A percentile compares a stretch with the other conserved stretches of the same genome.
These are phyloP conservation scores for Cryptus armator DNA, from an alignment of 2,888 invertebrate genomes.

Conservation along the genomic window DNA sequence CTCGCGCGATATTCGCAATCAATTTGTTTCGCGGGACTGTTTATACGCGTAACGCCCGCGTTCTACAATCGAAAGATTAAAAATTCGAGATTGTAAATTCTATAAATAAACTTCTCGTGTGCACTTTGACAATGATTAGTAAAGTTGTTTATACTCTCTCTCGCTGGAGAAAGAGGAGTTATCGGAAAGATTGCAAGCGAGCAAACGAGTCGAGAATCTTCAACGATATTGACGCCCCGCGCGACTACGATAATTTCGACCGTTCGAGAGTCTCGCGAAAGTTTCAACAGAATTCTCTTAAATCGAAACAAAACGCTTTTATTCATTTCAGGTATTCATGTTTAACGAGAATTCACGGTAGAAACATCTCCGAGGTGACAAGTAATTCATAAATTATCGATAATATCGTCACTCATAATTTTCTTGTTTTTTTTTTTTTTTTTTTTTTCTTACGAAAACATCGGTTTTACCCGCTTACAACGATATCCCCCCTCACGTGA, in stretches of 20 bases:
- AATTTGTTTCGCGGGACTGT: no score
- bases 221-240: not conserved
- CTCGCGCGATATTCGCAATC: not conserved
- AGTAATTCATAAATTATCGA: conserved; percentile 32
- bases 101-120: conserved; percentile 46
- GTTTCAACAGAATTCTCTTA: not conserved
- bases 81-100: conserved; percentile 41
- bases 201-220: conserved; percentile 9
- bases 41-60: no score
- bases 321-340: conserved; percentile 79
- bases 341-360: conserved; percentile 77
- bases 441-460: conserved; percentile 6
- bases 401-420: not conserved
- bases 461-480: not conserved
- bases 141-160: not conserved
- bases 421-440: not conserved
- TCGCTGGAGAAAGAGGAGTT: conserved; percentile 8
- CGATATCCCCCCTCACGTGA: not conserved
- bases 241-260: conserved; percentile 7
- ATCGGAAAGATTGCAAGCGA: conserved; percentile 36
- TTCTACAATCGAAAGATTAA: conserved; percentile 48
- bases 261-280: not conserved
- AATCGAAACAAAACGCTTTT: conserved; percentile 59
- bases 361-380: conserved; percentile 76
- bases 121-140: conserved; percentile 32